Conservation (phyloP, 2,888 invertebrate genomes). For the Volucella zonaria region DNA sequence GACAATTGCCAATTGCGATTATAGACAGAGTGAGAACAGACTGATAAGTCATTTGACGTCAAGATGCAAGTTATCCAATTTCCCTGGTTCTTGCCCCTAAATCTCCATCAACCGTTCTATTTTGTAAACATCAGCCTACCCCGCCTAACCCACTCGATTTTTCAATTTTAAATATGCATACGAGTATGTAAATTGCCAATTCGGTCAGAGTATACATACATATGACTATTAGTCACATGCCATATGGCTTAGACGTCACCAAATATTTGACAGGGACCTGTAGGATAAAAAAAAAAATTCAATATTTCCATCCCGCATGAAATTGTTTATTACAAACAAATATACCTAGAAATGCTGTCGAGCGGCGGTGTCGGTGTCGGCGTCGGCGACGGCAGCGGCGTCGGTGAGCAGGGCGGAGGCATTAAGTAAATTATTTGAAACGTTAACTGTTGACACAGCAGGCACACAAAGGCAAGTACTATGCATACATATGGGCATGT, state of each 20-base stretch:
- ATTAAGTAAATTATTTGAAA: conserved; percentile 60
- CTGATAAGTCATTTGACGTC: too few relatives aligned
- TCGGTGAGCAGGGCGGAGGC: conserved; percentile 6
- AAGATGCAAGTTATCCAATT: too few relatives aligned
- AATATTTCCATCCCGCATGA: conserved; percentile 42
- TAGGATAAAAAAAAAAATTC: conserved; percentile 2
- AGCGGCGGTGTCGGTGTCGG: background rate
- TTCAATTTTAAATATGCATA: background rate
- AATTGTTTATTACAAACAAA: conserved; percentile 67
- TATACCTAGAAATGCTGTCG: conserved; percentile 18
- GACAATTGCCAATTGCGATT: too few relatives aligned
- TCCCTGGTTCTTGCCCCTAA: too few relatives aligned
- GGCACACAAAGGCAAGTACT: conserved; percentile 15
- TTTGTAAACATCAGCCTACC: too few relatives aligned
- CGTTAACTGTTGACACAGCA: conserved; percentile 64
- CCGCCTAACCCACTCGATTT: conserved; percentile 8
- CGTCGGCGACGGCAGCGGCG: background rate
- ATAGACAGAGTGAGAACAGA: too few relatives aligned
- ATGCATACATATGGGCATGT: conserved; percentile 9
- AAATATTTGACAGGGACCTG: conserved; percentile 17
- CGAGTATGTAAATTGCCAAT: conserved; percentile 1
- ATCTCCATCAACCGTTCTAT: too few relatives aligned
- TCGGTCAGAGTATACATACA: background rate
- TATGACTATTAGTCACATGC: conserved; percentile 41
- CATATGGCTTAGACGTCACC: conserved; percentile 30